Evolutionary conservation across 2,113 vertebrate genomes (phyloP), one percentile per base, ranked within the genome.

Genomic region (Patagioenas fasciata): DNA sequence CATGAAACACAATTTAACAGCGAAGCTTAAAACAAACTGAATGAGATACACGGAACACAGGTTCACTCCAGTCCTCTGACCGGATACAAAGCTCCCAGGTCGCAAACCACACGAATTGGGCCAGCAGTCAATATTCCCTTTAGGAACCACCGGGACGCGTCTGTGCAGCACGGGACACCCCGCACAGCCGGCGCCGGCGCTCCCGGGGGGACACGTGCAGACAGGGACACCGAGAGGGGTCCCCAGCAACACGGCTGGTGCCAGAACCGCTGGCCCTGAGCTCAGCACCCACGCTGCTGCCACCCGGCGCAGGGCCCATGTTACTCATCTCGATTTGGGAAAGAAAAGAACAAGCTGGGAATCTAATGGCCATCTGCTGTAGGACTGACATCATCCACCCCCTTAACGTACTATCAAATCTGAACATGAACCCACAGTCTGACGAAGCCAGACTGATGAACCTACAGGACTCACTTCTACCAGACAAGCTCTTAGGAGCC

Each of bases 41-140:
- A 31, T 2, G 28, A 38, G 58, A 11, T 2, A 8, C 23, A 0
- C 0, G 5, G 5, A 13, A 11, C 17, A 10, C 3, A 3, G 64
- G 31, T 13, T 0, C 8, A 21, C 48, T 20, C 36, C 11, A 12
- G 26, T 53, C 32, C 62, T 54, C 57, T 14, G 4, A 4, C 42
- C 85, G 40, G 19, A 64, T 5, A 47, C 20, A 9, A 2, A 2
- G 4, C 29, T 15, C 25, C 71, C 82, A 67, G 69, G 81, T 48
- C 81, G 74, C 48, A 56, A 7, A 89, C 7, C 20, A 28, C 40
- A 5, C 2, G 3, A 15, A 54, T 81, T 66, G 83, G 72, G 64
- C 83, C 29, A 58, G 7, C 9, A 29, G 67, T 6, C 34, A 77
- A 5, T 5, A 18, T 19, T 77, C 60, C 67, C 44, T 21, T 48